Evolutionary conservation across 2,113 vertebrate genomes (phyloP).

Genomic region (Carettochelys insculpta): DNA sequence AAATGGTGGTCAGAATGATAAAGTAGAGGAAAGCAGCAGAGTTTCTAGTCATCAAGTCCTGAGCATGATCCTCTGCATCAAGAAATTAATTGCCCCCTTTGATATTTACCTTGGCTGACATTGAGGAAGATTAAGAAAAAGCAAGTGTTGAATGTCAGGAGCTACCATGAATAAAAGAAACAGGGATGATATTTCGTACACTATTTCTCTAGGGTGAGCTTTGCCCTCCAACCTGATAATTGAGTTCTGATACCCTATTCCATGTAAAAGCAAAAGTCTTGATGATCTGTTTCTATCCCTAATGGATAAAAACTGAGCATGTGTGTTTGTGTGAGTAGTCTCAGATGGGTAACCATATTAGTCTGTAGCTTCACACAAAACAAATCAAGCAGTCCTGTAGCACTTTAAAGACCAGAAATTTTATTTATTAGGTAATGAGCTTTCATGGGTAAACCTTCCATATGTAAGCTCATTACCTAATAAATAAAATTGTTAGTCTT

Average conservation of each 20-base stretch:
- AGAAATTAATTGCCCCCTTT: background rate
- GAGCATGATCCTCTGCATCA: background rate
- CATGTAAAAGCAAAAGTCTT: background rate
- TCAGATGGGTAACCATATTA: too few species aligned
- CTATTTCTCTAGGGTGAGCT: background rate
- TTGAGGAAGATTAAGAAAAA: background rate
- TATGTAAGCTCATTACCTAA: too few species aligned
- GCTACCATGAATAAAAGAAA: background rate
- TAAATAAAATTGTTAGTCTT: too few species aligned
- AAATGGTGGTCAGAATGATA: background rate
- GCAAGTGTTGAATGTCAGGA: background rate
- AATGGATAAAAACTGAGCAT: background rate
- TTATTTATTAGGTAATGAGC: too few species aligned
- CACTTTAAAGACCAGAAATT: too few species aligned
- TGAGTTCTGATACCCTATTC: background rate
- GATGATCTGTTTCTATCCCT: background rate
- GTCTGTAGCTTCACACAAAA: too few species aligned
- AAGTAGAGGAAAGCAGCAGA: background rate
- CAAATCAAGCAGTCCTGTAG: too few species aligned
- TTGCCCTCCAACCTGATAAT: background rate
- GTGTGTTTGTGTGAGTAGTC: background rate
- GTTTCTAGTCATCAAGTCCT: background rate
- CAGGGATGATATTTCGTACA: background rate
- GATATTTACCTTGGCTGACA: background rate
- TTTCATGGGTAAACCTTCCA: too few species aligned